Base-by-base conservation (phyloP, 2,888 invertebrate species). In the Drosophila antonietae region DNA sequence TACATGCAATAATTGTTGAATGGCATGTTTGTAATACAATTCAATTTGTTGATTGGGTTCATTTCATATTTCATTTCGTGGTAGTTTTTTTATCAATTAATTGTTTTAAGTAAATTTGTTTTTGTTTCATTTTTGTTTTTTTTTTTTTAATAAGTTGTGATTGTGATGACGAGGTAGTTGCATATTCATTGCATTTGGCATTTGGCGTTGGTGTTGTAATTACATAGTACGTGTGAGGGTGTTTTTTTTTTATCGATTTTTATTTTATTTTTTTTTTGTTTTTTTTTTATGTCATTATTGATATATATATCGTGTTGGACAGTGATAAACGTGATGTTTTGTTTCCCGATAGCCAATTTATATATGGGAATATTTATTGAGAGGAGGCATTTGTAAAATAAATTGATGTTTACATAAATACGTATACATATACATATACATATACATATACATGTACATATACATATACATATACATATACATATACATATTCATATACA, bases 161-260 rank as follows among this genome's bases (percentile, higher is more conserved):
- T 68, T 59, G 72, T 75, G 73, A 59, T 62, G 73, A 63, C 62
- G 59, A 87, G 67, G 78, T 78, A 43, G 67, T 87, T 78, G 78
- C 75, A 83, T 69, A 76, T 70, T 83, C 65, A 83, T 87, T 78
- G 81, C 81, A 75, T 82, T 81, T 87, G 28, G 31, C 46, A 75
- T 18, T 37, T 74, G 57, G 78, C 61, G 60, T 63, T 73, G 20
- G 53, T 60, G 68, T 78, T 68, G 62, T 58, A 62, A 62, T 68
- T 69, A 74, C 61, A 76, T 64, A 62, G 44, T 58, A 78, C 44
- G 49, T 67, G 68, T 68, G 73, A 63, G 41, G 35, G 59, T 68
- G 20, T 52, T 47, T 39, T 31, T 47, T 18, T 37, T 15, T 53
- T 46, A 47, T 39, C 41, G 35, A 12, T 28, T 41, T 72, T 44